Evolutionary conservation across 92 coral and sea anemone species (phyloP), one percentile per base, ranked within the genome.

Genomic region (Galaxea fascicularis): DNA sequence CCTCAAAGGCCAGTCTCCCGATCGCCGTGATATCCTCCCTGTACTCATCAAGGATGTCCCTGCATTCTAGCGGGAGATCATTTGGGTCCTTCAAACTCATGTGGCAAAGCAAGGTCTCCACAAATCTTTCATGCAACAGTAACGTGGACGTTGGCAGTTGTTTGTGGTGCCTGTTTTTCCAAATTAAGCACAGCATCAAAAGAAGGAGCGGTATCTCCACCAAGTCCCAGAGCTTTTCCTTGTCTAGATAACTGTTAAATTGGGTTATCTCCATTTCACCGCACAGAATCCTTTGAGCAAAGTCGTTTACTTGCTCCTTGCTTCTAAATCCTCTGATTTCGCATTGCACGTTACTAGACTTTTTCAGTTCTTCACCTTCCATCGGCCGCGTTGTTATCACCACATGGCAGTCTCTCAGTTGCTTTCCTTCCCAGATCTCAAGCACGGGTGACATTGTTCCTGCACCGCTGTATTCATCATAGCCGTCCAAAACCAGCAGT

Each of bases 101-200:
- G 39, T 58, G 69, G 16, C 30, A 58, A 22, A 59, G 69, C 27
- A 76, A 35, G 16, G 68, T 58, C 81, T 54, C 68, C 53, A 58
- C 81, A 76, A 59, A 58, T 71, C 76, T 47, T 45, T 46, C 76
- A 47, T 71, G 76, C 76, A 71, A 47, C 30, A 15, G 12, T 10
- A 71, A 39, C 28, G 26, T 47, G n/a, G 76, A 71, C 3, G 26
- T 71, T 47, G 76, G 76, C 22, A 71, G n/a, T 45, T 49, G 31
- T 71, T 71, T 71, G 58, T 17, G 6, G 25, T 71, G 18, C 56
- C 76, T 46, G n/a, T 71, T 52, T 58, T 45, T 71, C 76, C 76
- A 71, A 10, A 71, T 71, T 20, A 71, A 47, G 59, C 76, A 71
- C 28, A 71, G 76, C 76, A 71, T 71, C n/a, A 71, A 71, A 71